Evolutionary conservation across 37 sponge, comb jelly and placozoan species (phyloP), one percentile per base, ranked within the genome.

Genomic region (Petrosia ficiformis): DNA sequence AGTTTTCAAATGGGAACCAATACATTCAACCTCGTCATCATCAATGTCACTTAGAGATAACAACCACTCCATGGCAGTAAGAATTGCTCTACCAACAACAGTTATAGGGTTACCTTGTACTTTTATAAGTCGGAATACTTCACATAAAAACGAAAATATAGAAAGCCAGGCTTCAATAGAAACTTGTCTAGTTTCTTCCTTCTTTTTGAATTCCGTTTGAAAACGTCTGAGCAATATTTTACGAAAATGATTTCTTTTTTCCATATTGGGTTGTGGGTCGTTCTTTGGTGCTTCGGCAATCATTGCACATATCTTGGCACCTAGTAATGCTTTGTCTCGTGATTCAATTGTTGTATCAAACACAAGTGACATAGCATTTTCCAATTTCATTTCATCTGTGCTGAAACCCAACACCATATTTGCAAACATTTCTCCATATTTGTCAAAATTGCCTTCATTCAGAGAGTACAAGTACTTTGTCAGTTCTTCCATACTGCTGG

Each of bases 121-220:
- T 35, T 30, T 64, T 16, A 91, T 29, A 4, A 28, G 44, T 1
- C 10, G n/a, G 42, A 79, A 86, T 1, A 86, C 14, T 34, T 75
- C 84, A 63, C 72, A 74, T 22, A 91, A 1, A 37, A 91, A 91
- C 0, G 87, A 40, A 58, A 83, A 86, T 1, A 91, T 37, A 0
- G 79, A 75, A 59, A 91, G 60, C 92, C 92, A 91, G 22, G n/a
- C 31, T 64, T 91, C 92, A 42, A 91, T 83, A 0, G 92, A 91
- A 0, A 48, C 39, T n/a, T 2, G n/a, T 38, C 92, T 44, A 21
- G 74, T 74, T 11, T 26, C 65, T 24, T 82, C 66, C 68, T 79
- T 91, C 40, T 82, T 25, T 39, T 73, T 65, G 67, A 56, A 83
- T 4, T 91, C 68, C 0, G 11, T 31, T 3, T 91, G 72, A 29